phyloP scores from a whole-genome alignment of 2,888 invertebrate genomes.

The Cecidostiba fungosa region DNA sequence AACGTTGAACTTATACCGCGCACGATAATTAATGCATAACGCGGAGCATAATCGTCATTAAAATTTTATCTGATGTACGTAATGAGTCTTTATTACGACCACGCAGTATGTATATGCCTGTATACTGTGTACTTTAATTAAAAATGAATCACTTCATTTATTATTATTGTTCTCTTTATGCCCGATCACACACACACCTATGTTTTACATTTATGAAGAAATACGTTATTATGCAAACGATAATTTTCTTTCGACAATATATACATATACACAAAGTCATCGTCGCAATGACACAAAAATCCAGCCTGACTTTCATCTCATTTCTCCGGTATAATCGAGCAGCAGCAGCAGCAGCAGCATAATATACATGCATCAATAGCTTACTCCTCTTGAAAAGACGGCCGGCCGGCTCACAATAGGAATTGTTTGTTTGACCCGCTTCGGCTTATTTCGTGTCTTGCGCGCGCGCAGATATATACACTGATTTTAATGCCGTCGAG shows the following conservation, averaged over 20 bases:
- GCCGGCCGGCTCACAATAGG: not conserved
- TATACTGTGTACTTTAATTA: not conserved
- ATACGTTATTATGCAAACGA: not conserved
- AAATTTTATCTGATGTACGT: not conserved
- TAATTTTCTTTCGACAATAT: not conserved
- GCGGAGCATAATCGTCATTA: not conserved
- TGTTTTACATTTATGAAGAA: not conserved
- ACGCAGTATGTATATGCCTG: not conserved
- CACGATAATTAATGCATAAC: not conserved
- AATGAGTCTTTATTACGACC: not conserved
- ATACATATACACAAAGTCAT: not conserved
- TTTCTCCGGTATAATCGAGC: not conserved
- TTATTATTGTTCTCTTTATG: not conserved
- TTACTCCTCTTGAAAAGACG: not conserved
- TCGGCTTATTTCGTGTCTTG: not conserved
- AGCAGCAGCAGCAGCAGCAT: not conserved
- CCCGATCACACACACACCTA: not conserved
- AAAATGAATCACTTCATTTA: not conserved
- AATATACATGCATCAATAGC: not conserved
- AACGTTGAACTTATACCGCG: not conserved
- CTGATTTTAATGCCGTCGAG: not conserved
- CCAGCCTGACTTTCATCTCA: not conserved
- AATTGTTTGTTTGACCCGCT: constrained; percentile 11
- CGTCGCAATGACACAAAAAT: not conserved
- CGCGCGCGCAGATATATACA: not conserved